Base-by-base conservation (phyloP, 2,888 invertebrate species). In the Philereme vetulata region DNA sequence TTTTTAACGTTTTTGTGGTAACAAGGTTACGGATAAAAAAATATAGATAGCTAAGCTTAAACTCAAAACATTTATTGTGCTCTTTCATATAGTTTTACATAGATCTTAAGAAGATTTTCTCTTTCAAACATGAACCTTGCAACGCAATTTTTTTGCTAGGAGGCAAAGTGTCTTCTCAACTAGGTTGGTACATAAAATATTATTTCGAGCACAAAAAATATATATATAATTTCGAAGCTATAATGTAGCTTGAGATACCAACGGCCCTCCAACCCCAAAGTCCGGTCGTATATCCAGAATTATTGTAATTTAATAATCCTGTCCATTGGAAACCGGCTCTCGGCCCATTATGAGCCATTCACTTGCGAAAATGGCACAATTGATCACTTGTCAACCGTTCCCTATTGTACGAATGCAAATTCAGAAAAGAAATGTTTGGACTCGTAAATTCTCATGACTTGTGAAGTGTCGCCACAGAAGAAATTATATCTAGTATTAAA, bases 291-390 rank as follows among this genome's bases (percentile, higher is more conserved):
- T 64, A 65, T 64, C 67, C 70, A 76, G 75, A 86, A 82, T 88
- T 86, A 91, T 86, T 81, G 89, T 87, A 87, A 88, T 90, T 88
- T 90, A 89, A 90, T 90, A 88, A 85, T 84, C 82, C 75, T 61
- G 78, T 73, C 74, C 68, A 60, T 70, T 66, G 54, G 50, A 60
- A 72, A 78, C 83, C 76, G 71, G 76, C 76, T 77, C 74, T 71
- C 70, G 66, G 55, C 21, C 69, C 70, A 84, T 86, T 84, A 80
- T 66, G 68, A 73, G 53, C 72, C 72, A 85, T 85, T 86, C 87
- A 84, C 70, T 84, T 76, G 84, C 81, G 71, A 85, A 83, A 80
- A 76, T 78, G 76, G 71, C 71, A 89, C 87, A 90, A 90, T 88
- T 82, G 88, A 85, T 89, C 88, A 90, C 89, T 89, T 90, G 90